Evolutionary conservation across 1,140 invertebrate species (phyloP).

Genomic region (Heliconius hewitsoni): DNA sequence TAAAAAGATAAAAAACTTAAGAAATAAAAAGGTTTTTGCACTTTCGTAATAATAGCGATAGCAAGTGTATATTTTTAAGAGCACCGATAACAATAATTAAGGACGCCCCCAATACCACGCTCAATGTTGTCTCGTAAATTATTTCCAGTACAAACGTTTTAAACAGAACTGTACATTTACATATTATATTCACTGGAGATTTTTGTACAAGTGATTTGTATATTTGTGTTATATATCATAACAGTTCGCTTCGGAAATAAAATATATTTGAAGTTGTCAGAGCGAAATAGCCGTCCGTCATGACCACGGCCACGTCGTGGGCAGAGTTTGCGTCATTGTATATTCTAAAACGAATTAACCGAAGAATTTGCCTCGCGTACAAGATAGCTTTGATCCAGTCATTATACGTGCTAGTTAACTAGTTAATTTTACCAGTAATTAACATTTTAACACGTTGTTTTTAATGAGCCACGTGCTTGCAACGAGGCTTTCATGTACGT

Average conservation of each 20-base stretch:
- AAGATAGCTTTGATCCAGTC: slow-evolving; percentile 25
- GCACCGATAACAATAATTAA: neutral
- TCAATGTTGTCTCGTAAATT: neutral
- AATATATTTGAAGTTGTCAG: slow-evolving; percentile 23
- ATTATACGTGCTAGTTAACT: neutral
- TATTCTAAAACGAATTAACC: slow-evolving; percentile 18
- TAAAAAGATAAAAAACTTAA: neutral
- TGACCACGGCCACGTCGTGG: slow-evolving; percentile 17
- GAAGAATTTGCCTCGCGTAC: slow-evolving; percentile 27
- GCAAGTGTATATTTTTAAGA: slow-evolving; percentile 2
- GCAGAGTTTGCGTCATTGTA: slow-evolving; percentile 36
- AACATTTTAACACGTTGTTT: neutral
- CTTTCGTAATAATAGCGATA: slow-evolving; percentile 1
- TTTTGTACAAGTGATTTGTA: neutral
- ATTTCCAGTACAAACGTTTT: neutral
- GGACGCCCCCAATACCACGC: neutral
- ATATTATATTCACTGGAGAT: neutral
- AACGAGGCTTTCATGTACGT: neutral
- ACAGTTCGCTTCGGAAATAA: slow-evolving; percentile 11
- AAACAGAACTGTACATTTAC: neutral
- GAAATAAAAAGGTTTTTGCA: neutral
- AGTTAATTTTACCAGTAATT: neutral
- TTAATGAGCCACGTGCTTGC: neutral
- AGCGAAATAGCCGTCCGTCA: slow-evolving; percentile 23
- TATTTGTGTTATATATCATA: slow-evolving; percentile 15